Evolutionary conservation across 2,888 invertebrate genomes (phyloP), one percentile per base, ranked within the genome.

Genomic region (Vesta saturnalis): DNA sequence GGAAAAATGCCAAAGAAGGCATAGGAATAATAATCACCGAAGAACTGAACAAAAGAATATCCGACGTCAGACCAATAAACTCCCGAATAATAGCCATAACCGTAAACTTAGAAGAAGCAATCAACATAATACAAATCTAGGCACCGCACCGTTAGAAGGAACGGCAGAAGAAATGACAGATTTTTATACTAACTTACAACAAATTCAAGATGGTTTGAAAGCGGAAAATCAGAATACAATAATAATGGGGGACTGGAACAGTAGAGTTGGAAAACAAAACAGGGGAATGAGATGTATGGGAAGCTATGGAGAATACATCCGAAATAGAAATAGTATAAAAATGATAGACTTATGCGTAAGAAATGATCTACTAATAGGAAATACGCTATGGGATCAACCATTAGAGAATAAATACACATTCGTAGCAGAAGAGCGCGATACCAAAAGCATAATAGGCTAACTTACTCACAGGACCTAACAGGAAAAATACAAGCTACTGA

Each of bases 391-490:
- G 18, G 18, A 49, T 49, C 16, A 49, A 49, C 15, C 49, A 14
- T 16, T 5, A 49, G 23, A 49, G 21, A 30, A 60, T 5, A 47
- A 60, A 21, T 60, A 60, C 35, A 49, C 47, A 14, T 60, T 49
- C 49, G n/a, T 49, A 16, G 49, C 49, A 49, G 49, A 49, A 47
- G 46, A 47, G 47, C 59, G 59, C 8, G 47, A 47, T n/a, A 43
- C n/a, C n/a, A n/a, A n/a, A n/a, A n/a, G n/a, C n/a, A n/a, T n/a
- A n/a, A n/a, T n/a, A n/a, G n/a, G n/a, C n/a, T n/a, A n/a, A n/a
- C n/a, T n/a, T n/a, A n/a, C n/a, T n/a, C n/a, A n/a, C n/a, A n/a
- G n/a, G n/a, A n/a, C n/a, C n/a, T n/a, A n/a, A n/a, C n/a, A n/a
- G n/a, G n/a, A n/a, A n/a, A n/a, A n/a, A n/a, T n/a, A n/a, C n/a